A percentile compares a stretch with the other conserved stretches of the same genome.
Conservation (phyloP, 2,113 vertebrate species). For the Centropus unirufus region DNA sequence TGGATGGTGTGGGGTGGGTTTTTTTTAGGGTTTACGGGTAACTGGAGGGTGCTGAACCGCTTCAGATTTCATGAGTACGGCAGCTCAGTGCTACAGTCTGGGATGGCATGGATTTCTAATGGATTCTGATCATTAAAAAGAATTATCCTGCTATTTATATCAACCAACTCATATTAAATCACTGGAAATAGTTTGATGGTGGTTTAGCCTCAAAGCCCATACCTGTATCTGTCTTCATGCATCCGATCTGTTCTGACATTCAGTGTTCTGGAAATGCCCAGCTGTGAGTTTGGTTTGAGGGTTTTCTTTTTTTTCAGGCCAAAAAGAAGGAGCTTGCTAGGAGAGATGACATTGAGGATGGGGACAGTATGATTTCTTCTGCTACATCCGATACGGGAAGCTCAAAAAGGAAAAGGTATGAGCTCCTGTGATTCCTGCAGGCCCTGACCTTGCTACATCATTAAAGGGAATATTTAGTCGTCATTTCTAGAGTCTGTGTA, state of each 20-base stretch:
- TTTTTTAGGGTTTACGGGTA: neutral
- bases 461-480: neutral
- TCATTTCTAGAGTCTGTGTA: neutral
- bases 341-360: constrained; percentile 92
- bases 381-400: constrained; percentile 93
- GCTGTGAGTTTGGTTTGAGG: constrained; percentile 31
- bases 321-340: constrained; percentile 95
- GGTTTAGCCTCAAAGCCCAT: neutral
- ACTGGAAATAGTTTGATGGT: constrained; percentile 15
- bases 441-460: neutral
- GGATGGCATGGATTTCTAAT: neutral
- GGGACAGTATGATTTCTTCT: constrained; percentile 97
- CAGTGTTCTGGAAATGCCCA: constrained; percentile 41
- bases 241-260: constrained; percentile 52
- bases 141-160: neutral
- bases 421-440: neutral
- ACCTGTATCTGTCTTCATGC: constrained; percentile 15
- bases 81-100: neutral
- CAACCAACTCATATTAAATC: neutral
- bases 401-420: constrained; percentile 94
- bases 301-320: constrained; percentile 78
- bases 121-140: neutral
- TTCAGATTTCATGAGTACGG: neutral
- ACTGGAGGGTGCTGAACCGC: neutral
- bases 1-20: accelerated